Percentiles rank a stretch among this genome's conserved stretches.
Conservation (phyloP, 2,888 invertebrate species). For the Callyntrura sp. region DNA sequence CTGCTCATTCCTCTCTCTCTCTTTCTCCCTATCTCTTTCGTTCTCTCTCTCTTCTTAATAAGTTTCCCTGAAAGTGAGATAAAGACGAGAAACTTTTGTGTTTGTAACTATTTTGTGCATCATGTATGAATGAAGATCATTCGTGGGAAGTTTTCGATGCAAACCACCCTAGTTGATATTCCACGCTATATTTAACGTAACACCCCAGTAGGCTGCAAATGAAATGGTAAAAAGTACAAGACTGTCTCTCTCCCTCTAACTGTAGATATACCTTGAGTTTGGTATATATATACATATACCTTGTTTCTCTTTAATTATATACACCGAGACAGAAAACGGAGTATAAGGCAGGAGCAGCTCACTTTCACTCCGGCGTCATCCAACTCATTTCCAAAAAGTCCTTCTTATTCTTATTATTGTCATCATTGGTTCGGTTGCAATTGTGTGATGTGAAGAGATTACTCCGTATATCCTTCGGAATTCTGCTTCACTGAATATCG, state of each 20-base stretch:
- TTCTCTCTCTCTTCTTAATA: conserved; percentile 15
- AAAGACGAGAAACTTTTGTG: neutral
- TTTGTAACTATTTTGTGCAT: conserved; percentile 51
- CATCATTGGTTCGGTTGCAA: conserved; percentile 62
- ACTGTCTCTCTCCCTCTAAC: neutral
- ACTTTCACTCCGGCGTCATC: conserved; percentile 51
- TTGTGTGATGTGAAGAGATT: conserved; percentile 63
- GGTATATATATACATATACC: neutral
- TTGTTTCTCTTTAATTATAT: conserved; percentile 26
- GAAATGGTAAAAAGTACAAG: neutral
- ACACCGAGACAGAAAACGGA: neutral
- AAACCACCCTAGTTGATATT: neutral
- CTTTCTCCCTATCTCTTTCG: neutral
- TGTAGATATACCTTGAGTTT: neutral
- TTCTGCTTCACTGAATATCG: conserved; percentile 58
- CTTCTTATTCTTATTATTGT: conserved; percentile 41
- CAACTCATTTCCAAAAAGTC: conserved; percentile 36
- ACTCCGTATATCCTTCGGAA: conserved; percentile 64
- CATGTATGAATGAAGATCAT: conserved; percentile 56
- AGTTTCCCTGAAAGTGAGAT: conserved; percentile 45
- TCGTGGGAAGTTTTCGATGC: conserved; percentile 5
- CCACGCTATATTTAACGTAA: too few relatives aligned
- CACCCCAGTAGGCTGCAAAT: too few relatives aligned
- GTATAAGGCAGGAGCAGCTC: neutral
- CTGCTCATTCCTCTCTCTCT: neutral